Base-by-base conservation (phyloP, 2,888 invertebrate genomes). In the Agrochola lota region DNA sequence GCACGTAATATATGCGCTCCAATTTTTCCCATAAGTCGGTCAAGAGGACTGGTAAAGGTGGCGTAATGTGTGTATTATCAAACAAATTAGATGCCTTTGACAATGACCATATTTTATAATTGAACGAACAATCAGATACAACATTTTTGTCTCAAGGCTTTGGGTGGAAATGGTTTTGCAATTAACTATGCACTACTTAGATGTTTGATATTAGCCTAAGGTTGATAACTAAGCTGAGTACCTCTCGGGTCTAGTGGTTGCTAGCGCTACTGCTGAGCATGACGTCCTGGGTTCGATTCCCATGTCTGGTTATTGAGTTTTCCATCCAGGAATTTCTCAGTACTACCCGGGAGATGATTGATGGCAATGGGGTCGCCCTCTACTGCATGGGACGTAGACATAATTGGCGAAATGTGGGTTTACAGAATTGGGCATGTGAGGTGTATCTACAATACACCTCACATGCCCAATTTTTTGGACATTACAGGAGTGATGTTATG, bases 71-170 rank as follows among this genome's bases (percentile, higher is more conserved):
- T 81, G 66, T 86, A 85, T 87, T 89, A 88, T 83, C 66, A 68
- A 85, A 80, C 63, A 84, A 89, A 88, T 86, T 84, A 83, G 83
- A 86, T 86, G 85, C 23, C 76, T 85, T 88, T 89, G 88, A 87
- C 88, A 88, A 87, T 88, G 88, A 87, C 87, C 85, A 86, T 87
- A 87, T 85, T 87, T 79, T 88, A 85, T 80, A 71, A 88, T 89
- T 89, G 82, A 78, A 74, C 67, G 40, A 74, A 81, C 78, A 84
- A 82, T 86, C 76, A 75, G 64, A 78, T 52, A 71, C 43, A 78
- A 55, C n/a, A 71, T 74, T 74, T 80, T 88, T 74, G 71, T 85
- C 78, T 86, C 89, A 88, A 88, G 87, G 86, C 64, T 55, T 68
- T 15, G 1, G 49, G 60, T 80, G 49, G 72, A 73, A 79, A 79